Evolutionary conservation across 2,113 vertebrate genomes (phyloP).

Genomic region (Tupaia tana): DNA sequence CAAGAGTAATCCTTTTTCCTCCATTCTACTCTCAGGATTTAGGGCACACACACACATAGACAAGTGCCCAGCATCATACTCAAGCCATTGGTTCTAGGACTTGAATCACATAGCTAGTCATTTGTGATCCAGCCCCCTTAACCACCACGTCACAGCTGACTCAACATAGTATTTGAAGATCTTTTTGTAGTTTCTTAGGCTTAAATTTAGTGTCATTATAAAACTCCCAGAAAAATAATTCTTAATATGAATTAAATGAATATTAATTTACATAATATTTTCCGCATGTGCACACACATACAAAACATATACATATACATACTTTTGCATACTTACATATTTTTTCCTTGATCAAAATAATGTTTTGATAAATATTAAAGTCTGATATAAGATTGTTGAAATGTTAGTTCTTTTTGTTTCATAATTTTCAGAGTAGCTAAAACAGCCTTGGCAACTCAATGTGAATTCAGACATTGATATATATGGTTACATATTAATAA

Average conservation of each 20-base stretch:
- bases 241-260: neutral
- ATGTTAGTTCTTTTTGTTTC: neutral
- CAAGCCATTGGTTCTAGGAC: too few species aligned
- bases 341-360: neutral
- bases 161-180: neutral
- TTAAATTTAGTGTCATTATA: neutral
- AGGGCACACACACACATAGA: too few species aligned
- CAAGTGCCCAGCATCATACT: too few species aligned
- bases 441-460: neutral
- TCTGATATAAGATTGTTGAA: neutral
- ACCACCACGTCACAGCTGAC: too few species aligned
- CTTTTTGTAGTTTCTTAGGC: neutral
- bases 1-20: too few species aligned
- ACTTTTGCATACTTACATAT: neutral
- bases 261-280: neutral
- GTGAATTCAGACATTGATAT: neutral
- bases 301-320: neutral
- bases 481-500: neutral
- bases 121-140: too few species aligned
- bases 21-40: too few species aligned
- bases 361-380: neutral
- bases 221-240: neutral
- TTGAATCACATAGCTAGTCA: too few species aligned
- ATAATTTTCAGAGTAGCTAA: neutral
- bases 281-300: neutral